Base-by-base conservation (phyloP, 2,113 vertebrate species). In the Nematolebias whitei region DNA sequence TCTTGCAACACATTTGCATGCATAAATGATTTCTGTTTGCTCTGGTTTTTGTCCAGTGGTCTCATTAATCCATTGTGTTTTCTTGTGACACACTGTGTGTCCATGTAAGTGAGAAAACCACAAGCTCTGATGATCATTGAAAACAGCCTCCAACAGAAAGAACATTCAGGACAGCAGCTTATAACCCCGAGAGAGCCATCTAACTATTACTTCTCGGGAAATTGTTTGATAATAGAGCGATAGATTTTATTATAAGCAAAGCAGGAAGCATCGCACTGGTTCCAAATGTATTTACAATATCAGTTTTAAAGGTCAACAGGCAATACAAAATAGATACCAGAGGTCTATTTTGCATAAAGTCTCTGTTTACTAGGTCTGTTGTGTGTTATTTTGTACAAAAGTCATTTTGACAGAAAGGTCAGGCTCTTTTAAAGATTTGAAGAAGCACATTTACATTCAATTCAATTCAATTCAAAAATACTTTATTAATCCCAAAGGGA, bases 131-230 rank as follows among this genome's bases (percentile, higher is more conserved):
- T 63, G 64, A 80, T 64, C 52, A 63, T 12, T 67, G 73, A 80
- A 50, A 56, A 41, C 68, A 44, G 53, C 70, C 74, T 76, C 75
- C 68, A 58, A 47, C 70, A 38, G 68, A 57, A 80, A 77, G 68
- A 80, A 86, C 68, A 79, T 81, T 79, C 66, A 78, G 76, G 69
- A 74, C 80, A 81, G 68, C 80, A 76, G 68, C 71, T 79, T 13
- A n/a, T 48, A 24, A 63, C 81, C 86, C 79, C 57, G 61, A 68
- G 73, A 79, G 75, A 40, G 18, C 24, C 54, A 35, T 64, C 13
- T 48, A 58, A 23, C 74, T 67, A 68, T 82, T 68, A 78, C 73
- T 80, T 80, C 63, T 53, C 61, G 5, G 57, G 70, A 64, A 62
- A 59, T 49, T 68, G 67, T 32, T 69, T 56, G 60, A 23, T 19